Evolutionary conservation across 2,888 invertebrate genomes (phyloP), one percentile per base, ranked within the genome.

Genomic region (Leptarthrus brevirostris): DNA sequence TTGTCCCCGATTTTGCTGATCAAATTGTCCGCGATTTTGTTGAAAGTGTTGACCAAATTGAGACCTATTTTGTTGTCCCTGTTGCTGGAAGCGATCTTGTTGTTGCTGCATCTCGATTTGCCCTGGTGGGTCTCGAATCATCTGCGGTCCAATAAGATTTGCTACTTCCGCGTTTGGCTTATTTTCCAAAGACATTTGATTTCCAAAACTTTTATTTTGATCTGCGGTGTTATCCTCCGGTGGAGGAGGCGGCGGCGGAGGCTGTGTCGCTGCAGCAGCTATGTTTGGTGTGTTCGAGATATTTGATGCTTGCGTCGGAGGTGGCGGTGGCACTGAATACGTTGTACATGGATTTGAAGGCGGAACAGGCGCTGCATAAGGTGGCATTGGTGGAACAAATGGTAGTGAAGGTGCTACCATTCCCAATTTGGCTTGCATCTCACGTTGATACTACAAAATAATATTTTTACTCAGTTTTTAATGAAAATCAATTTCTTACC

Each of bases 351-450:
- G 3, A 2, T 52, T 56, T 49, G 79, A 77, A 16, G 78, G 75
- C 22, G 79, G 79, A 6, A 36, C 40, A n/a, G 77, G 54, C 12
- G 75, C 74, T 0, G 78, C 52, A 72, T 75, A 77, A 1, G 74
- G 58, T n/a, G 53, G 70, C 47, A 49, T n/a, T 72, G 78, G 74
- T 1, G 77, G 72, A 0, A 77, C 72, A 1, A 66, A 76, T 0
- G 71, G 66, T n/a, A 75, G 20, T 22, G 61, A 20, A 56, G 79
- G 73, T 24, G 75, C 75, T 18, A 76, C 61, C n/a, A 71, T 70
- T 12, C 78, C 80, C 10, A 81, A 77, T 4, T 81, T 81, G 0
- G 83, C 83, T 5, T 83, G 83, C 84, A 85, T 85, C 80, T 85
- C 85, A 0, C 84, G 81, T 74, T 84, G 83, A 76, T 85, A 85